phyloP scores from a whole-genome alignment of 2,113 vertebrate species.

The Atlantisia rogersi region DNA sequence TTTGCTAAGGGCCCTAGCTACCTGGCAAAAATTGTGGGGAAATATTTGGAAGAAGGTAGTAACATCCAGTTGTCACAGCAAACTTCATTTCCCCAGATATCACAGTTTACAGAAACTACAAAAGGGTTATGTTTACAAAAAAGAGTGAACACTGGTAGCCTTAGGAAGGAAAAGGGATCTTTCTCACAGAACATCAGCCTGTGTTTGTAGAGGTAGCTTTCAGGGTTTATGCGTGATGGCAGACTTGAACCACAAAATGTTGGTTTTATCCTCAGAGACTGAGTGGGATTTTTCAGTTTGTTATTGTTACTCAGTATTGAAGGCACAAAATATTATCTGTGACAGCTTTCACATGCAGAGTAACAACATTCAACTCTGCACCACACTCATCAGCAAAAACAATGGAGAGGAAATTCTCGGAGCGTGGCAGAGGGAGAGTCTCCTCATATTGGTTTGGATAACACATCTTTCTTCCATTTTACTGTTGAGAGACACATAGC shows the following conservation, averaged over 20 bases:
- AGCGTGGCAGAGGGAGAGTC: not conserved
- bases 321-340: conserved; percentile 41
- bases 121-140: not conserved
- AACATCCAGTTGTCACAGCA: not conserved
- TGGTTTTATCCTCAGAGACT: not conserved
- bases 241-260: not conserved
- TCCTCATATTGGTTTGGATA: conserved; percentile 53
- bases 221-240: not conserved
- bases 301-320: not conserved
- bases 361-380: not conserved
- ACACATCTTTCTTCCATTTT: conserved; percentile 55
- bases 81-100: not conserved
- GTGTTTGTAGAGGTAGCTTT: not conserved
- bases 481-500: conserved; percentile 21
- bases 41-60: not conserved
- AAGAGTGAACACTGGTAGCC: accelerated
- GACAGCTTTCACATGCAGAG: conserved; percentile 47
- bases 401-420: conserved; percentile 21
- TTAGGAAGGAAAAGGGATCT: not conserved
- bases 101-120: not conserved
- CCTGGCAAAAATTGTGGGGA: not conserved
- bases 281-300: not conserved
- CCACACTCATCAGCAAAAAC: conserved; percentile 2
- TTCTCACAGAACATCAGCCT: not conserved
- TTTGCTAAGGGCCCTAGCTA: not conserved